Evolutionary conservation across 2,797 vertebrate genomes (phyloP), one percentile per base, ranked within the genome.

Genomic region (Stomatorhinus walkeri): DNA sequence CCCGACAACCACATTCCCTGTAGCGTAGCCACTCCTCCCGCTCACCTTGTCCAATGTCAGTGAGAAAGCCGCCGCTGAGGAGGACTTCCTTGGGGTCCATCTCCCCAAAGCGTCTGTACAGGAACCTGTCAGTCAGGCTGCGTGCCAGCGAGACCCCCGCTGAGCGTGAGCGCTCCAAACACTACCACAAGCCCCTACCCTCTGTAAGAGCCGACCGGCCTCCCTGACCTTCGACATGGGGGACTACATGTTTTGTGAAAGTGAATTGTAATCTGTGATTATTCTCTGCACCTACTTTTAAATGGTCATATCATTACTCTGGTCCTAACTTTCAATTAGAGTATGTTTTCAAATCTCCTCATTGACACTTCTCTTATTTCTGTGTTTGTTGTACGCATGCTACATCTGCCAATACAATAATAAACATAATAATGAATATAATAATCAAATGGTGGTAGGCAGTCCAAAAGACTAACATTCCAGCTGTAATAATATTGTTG

Each of bases 81-180:
- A 94, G 94, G 76, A 94, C 93, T 68, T 96, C 95, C 43, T 91
- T 96, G 43, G 95, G 95, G 86, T 94, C 96, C 0, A 95, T 96
- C 87, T 96, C 94, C 0, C 94, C 96, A n/a, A 96, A 96, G 88
- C 95, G 95, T 87, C 91, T 96, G 91, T 96, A 96, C 87, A 95
- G 96, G 89, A 96, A 95, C 91, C 94, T 96, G 91, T 96, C 96
- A 0, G 91, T 95, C 91, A 93, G 94, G 89, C 92, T 96, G 89
- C 93, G 91, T 89, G 92, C 95, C 0, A 93, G 94, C 76, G 95
- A 95, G 84, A 90, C 94, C 1, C 91, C 90, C 0, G 89, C 89
- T 43, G 93, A 93, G 54, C 56, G 36, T 6, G 90, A 92, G 43
- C 0, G 89, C 3, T 90, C 91, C 90, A 94, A 89, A 87, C 89